Evolutionary conservation across 2,113 vertebrate species (phyloP), one percentile per base, ranked within the genome.

Genomic region (Edolisoma coerulescens): DNA sequence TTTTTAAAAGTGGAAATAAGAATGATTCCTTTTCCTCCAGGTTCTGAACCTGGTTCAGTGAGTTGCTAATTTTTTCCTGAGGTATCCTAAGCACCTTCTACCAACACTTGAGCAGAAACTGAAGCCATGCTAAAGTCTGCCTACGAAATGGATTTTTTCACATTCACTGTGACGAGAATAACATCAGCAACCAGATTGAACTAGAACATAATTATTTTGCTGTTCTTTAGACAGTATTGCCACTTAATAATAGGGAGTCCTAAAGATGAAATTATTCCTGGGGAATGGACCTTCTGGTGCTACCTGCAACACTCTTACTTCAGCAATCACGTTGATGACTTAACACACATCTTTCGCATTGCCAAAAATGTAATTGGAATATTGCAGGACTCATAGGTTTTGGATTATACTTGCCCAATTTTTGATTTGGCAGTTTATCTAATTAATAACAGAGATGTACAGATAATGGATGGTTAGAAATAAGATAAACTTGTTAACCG

Each of bases 401-500:
- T 86, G 57, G 23, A 49, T 84, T 68, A 53, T 33, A 35, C 11
- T 88, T 91, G 69, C 28, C 49, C 41, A 68, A 45, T 79, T 89
- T 84, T 89, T 96, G 80, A 89, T 96, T 95, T 92, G 52, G 70
- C 37, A 63, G 63, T 96, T 97, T 95, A 88, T 45, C 89, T 74
- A 84, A 90, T 91, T 93, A 87, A 95, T 96, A 95, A 93, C 87
- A 93, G 68, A 91, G 67, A 84, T 78, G 47, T 49, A 45, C 64
- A 69, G 50, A 81, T 94, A 95, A 95, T 37, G 56, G 49, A 83
- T 70, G n/a, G 87, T 45, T 17, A 95, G 92, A 95, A 95, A 93
- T 94, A 94, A 97, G 96, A 96, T 97, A 97, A 97, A 97, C 64
- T 88, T 87, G 68, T 96, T 97, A 96, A 95, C 90, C 92, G 97